Conservation (phyloP, 2,797 vertebrate genomes). For the Clarias fuscus region DNA sequence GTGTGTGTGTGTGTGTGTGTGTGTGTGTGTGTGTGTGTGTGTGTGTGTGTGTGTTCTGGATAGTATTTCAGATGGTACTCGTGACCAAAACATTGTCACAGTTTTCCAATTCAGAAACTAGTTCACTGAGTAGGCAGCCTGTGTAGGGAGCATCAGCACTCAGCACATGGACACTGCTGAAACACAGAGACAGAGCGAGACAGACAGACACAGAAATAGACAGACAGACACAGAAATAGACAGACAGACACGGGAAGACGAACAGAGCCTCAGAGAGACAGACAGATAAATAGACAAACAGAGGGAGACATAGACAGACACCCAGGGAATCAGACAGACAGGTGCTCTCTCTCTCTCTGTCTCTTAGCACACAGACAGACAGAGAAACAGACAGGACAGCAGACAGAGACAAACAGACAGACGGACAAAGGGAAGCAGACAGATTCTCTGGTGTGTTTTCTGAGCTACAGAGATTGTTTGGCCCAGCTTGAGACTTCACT, state of each 20-base stretch:
- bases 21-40: neutral
- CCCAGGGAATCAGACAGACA: too few species aligned
- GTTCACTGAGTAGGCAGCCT: neutral
- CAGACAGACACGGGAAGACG: too few species aligned
- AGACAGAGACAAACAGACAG: neutral
- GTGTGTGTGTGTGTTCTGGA: neutral
- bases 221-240: too few species aligned
- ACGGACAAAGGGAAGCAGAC: neutral
- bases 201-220: too few species aligned
- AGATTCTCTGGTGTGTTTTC: slow-evolving; percentile 69
- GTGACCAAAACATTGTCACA: neutral
- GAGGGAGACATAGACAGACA: too few species aligned
- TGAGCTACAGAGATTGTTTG: slow-evolving; percentile 71
- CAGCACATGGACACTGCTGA: neutral
- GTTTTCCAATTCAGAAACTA: neutral
- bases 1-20: neutral
- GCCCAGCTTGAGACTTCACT: slow-evolving; percentile 75
- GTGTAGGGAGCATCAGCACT: slow-evolving; percentile 2
- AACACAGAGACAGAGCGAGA: too few species aligned
- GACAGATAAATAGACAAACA: too few species aligned
- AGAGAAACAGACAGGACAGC: too few species aligned
- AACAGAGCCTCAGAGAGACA: too few species aligned
- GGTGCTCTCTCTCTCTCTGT: too few species aligned
- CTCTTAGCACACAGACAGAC: neutral
- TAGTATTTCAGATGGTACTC: neutral